Evolutionary conservation across 2,113 vertebrate genomes (phyloP).

Genomic region (Microcebus jonahi): DNA sequence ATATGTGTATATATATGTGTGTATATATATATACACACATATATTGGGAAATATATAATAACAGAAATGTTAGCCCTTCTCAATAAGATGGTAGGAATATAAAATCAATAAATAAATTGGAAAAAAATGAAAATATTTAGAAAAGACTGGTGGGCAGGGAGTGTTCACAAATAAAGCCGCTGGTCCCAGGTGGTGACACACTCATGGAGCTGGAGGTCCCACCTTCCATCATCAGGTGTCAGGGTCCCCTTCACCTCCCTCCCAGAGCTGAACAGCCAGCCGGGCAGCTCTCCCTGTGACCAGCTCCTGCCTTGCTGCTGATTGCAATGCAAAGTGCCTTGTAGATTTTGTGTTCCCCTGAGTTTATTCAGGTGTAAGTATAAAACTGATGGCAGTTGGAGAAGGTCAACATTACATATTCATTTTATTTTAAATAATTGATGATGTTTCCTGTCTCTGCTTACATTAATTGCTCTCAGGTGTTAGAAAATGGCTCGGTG

Average conservation of each 20-base stretch:
- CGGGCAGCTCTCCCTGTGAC: background rate
- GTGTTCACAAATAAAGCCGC: background rate
- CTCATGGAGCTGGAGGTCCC: background rate
- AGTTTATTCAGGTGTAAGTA: constrained; percentile 80
- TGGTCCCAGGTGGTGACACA: fast-evolving
- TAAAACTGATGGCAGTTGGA: constrained; percentile 79
- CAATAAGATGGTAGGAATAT: background rate
- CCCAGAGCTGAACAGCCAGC: background rate
- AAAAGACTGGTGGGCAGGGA: background rate
- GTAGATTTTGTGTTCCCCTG: constrained; percentile 66
- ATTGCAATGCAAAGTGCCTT: background rate
- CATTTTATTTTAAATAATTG: constrained; percentile 88
- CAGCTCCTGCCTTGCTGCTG: background rate
- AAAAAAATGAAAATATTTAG: background rate
- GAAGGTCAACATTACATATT: constrained; percentile 85
- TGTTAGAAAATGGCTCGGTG: constrained; percentile 81
- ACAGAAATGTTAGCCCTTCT: background rate
- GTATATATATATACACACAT: fast-evolving
- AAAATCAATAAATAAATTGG: background rate
- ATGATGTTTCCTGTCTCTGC: constrained; percentile 84
- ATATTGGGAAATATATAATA: background rate
- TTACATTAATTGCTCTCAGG: constrained; percentile 87
- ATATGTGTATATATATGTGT: background rate
- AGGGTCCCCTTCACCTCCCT: background rate
- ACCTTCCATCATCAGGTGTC: background rate